Conservation (phyloP, 1,140 invertebrate species). For the Drosophila lacteicornis region DNA sequence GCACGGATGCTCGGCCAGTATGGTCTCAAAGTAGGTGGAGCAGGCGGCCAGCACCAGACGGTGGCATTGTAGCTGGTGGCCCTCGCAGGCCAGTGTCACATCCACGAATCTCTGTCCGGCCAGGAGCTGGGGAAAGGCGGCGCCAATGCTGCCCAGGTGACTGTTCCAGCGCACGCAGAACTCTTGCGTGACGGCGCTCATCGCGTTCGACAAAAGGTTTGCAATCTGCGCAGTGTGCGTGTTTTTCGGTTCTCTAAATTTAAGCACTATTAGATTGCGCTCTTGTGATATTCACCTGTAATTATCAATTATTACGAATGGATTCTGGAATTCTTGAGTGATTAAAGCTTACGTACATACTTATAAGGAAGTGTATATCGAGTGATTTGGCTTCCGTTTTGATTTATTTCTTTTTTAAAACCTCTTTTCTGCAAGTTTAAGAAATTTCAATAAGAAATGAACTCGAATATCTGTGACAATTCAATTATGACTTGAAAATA, state of each 20-base stretch:
- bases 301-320: background rate
- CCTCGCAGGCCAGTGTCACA: slow-evolving; percentile 95
- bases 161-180: slow-evolving; percentile 95
- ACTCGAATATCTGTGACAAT: background rate
- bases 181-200: slow-evolving; percentile 87
- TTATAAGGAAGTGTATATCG: background rate
- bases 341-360: slow-evolving; percentile 1
- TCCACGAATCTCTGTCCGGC: slow-evolving; percentile 95
- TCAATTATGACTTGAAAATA: no score
- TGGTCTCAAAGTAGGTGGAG: slow-evolving; percentile 92
- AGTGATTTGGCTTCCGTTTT: background rate
- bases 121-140: slow-evolving; percentile 87
- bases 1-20: slow-evolving; percentile 93
- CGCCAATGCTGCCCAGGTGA: slow-evolving; percentile 84
- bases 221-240: background rate
- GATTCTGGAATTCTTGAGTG: no score
- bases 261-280: background rate
- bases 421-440: background rate
- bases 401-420: background rate
- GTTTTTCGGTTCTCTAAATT: background rate
- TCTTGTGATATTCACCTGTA: slow-evolving; percentile 11
- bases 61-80: slow-evolving; percentile 94
- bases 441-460: background rate
- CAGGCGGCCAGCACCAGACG: slow-evolving; percentile 93
- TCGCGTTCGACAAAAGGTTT: slow-evolving; percentile 37